These are phyloP conservation scores for Pseudeuparius sepicola DNA, from an alignment of 2,888 invertebrate species.

Conservation along the genomic window DNA sequence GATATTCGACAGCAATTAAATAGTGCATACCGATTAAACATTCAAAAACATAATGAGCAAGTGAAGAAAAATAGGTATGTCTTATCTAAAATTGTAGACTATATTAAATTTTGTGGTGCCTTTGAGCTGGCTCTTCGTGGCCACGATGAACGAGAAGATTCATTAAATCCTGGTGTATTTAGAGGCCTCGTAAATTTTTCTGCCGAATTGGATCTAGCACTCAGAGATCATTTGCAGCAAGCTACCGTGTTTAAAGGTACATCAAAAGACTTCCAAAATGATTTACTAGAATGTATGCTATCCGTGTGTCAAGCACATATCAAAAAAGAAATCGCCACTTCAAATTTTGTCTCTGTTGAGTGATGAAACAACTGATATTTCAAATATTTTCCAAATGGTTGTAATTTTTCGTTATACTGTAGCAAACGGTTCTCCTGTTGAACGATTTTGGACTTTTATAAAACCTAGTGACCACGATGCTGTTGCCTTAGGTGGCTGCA, in stretches of 20 bases:
- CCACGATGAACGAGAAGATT: slow-evolving; percentile 13
- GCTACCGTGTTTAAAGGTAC: slow-evolving; percentile 16
- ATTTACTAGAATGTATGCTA: slow-evolving; percentile 19
- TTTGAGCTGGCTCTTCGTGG: slow-evolving; percentile 30
- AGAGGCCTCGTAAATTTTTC: slow-evolving; percentile 15
- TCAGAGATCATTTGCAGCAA: slow-evolving; percentile 16
- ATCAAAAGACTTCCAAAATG: slow-evolving; percentile 17
- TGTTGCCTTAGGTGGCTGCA: slow-evolving; percentile 6
- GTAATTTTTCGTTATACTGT: slow-evolving; percentile 26
- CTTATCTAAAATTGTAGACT: slow-evolving; percentile 27
- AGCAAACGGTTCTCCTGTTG: slow-evolving; percentile 17
- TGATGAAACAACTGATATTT: slow-evolving; percentile 30
- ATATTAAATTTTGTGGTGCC: slow-evolving; percentile 30
- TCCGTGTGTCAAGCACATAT: slow-evolving; percentile 16
- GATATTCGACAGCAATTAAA: slow-evolving; percentile 16
- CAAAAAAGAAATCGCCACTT: slow-evolving; percentile 15
- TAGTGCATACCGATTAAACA: slow-evolving; percentile 14
- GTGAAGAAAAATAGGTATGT: slow-evolving; percentile 19
- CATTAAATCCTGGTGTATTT: slow-evolving; percentile 15
- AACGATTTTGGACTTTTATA: slow-evolving; percentile 27
- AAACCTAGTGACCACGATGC: slow-evolving; percentile 20
- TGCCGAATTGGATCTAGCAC: slow-evolving; percentile 14
- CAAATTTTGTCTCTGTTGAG: slow-evolving; percentile 23
- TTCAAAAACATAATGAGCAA: slow-evolving; percentile 16
- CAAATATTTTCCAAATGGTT: slow-evolving; percentile 23